Evolutionary conservation across 1,140 invertebrate species (phyloP).

Genomic region (Liolophura sinensis): DNA sequence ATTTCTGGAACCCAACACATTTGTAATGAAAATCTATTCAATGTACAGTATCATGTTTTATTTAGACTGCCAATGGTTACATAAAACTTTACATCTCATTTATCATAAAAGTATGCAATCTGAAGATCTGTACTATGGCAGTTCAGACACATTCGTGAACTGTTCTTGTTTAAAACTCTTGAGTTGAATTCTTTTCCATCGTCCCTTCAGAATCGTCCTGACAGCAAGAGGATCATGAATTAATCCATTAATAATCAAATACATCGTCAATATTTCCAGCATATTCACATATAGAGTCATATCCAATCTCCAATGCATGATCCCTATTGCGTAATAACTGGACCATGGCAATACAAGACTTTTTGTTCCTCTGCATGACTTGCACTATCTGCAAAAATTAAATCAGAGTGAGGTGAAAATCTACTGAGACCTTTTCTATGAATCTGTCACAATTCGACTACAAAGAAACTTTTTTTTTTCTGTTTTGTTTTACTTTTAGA

Average conservation of each 20-base stretch:
- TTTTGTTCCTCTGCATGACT: constrained; percentile 52
- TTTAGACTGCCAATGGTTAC: too few relatives aligned
- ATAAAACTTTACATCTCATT: too few relatives aligned
- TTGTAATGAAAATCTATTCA: too few relatives aligned
- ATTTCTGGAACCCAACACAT: too few relatives aligned
- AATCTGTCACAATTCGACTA: background rate
- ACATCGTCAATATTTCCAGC: constrained; percentile 47
- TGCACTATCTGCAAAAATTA: constrained; percentile 40
- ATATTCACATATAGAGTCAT: constrained; percentile 60
- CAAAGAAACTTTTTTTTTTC: background rate
- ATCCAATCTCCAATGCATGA: constrained; percentile 47
- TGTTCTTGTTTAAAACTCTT: too few relatives aligned
- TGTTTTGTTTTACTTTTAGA: background rate
- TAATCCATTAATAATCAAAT: constrained; percentile 37
- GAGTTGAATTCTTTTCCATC: too few relatives aligned
- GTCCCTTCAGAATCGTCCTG: too few relatives aligned
- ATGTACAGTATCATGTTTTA: too few relatives aligned
- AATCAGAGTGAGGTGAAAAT: constrained; percentile 6
- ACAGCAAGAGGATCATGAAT: too few relatives aligned
- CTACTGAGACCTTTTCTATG: background rate
- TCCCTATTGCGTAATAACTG: constrained; percentile 52
- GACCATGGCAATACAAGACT: constrained; percentile 42
- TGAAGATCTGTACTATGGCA: too few relatives aligned
- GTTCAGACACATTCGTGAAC: too few relatives aligned
- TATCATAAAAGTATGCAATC: too few relatives aligned